phyloP scores from a whole-genome alignment of 2,113 vertebrate species.

The Rhipidura dahli region DNA sequence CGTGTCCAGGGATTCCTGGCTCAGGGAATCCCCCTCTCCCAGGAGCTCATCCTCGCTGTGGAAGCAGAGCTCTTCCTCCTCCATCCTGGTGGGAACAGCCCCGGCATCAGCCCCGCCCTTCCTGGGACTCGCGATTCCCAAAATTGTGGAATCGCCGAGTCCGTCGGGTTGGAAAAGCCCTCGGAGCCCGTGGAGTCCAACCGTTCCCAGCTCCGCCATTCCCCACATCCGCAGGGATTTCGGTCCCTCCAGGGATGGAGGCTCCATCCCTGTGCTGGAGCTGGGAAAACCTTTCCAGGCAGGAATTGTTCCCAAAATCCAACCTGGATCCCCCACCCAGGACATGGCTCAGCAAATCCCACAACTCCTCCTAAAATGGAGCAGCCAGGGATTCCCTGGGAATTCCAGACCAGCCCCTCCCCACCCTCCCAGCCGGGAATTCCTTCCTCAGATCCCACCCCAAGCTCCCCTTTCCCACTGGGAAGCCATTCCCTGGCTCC shows the following conservation, averaged over 20 bases:
- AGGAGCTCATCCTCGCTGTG: background rate
- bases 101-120: fast-evolving
- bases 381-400: background rate
- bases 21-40: slow-evolving; percentile 10
- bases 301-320: background rate
- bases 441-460: background rate
- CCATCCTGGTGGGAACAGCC: background rate
- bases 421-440: fast-evolving
- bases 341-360: fast-evolving
- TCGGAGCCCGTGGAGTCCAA: fast-evolving
- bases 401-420: background rate
- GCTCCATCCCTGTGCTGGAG: background rate
- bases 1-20: background rate
- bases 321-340: fast-evolving
- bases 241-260: fast-evolving
- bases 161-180: background rate
- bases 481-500: background rate
- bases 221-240: background rate
- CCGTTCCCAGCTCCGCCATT: background rate
- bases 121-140: background rate
- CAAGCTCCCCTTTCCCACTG: too few relatives aligned
- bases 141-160: fast-evolving
- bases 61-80: background rate
- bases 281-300: background rate
- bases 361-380: background rate